Evolutionary conservation across 2,797 vertebrate species (phyloP), one percentile per base, ranked within the genome.

Genomic region (Discoglossus pictus): DNA sequence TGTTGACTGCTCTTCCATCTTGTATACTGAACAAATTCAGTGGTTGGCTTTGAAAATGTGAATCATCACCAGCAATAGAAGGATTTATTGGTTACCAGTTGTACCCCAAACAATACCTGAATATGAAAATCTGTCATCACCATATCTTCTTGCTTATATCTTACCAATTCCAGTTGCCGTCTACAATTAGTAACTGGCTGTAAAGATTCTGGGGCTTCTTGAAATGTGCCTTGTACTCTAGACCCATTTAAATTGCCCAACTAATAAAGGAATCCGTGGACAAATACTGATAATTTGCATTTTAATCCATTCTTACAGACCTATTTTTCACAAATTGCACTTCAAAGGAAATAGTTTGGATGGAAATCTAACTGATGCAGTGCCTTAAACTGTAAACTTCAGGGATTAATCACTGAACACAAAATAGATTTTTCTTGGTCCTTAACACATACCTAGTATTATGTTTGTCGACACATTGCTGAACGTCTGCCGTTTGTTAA

Each of bases 391-490:
- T 9, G 42, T 9, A 9, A 13, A 40, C n/a, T 55, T 40, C 18
- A 1, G 15, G 24, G 13, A 39, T 40, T 39, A 2, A 53, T 10
- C 48, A 51, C 46, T 10, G 20, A 35, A 17, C 5, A 40, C 18
- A 21, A 1, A 7, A 34, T 10, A 34, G 16, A 31, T 8, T 8
- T 8, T 40, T 23, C 20, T 44, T 47, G 3, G 17, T 6, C 64
- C 34, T 31, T 1, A 1, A 6, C 34, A 16, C 5, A 16, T n/a
- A n/a, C n/a, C n/a, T 38, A 15, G 0, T 1, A 21, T 4, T 75
- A 60, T 12, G 61, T 69, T 78, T 61, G 74, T 61, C 8, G 1
- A 12, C 36, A 56, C 2, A 1, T 44, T 36, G 31, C 2, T 25
- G 34, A 12, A 24, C 17, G 11, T 47, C 20, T 6, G 44, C 21